Evolutionary conservation across 2,888 invertebrate species (phyloP).

Genomic region (Endotricha flammealis): DNA sequence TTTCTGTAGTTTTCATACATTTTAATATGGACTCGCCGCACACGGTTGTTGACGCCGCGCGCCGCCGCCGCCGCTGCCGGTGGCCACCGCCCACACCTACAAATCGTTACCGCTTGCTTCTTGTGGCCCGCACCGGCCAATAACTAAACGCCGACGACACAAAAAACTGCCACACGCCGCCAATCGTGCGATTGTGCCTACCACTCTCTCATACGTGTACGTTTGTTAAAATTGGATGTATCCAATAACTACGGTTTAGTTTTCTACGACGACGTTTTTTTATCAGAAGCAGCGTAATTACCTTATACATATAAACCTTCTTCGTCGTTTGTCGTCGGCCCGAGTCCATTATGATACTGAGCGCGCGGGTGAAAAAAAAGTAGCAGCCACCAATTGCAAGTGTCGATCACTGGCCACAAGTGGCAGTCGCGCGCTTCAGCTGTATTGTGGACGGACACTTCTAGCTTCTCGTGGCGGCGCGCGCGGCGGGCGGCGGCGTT

Average conservation of each 20-base stretch:
- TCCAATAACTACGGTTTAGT: constrained; percentile 22
- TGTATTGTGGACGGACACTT: constrained; percentile 24
- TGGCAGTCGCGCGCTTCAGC: constrained; percentile 27
- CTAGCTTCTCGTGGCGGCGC: constrained; percentile 23
- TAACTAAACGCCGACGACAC: constrained; percentile 20
- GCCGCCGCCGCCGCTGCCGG: constrained; percentile 21
- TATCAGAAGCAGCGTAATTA: constrained; percentile 26
- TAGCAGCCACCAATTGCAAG: constrained; percentile 22
- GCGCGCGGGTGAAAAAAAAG: constrained; percentile 16
- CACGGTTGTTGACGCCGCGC: constrained; percentile 20
- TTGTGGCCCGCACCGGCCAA: constrained; percentile 19
- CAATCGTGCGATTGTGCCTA: constrained; percentile 17
- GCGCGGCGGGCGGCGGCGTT: constrained; percentile 17
- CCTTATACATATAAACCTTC: too few relatives aligned
- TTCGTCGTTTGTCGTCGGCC: too few relatives aligned
- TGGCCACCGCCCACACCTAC: constrained; percentile 21
- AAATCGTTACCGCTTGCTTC: constrained; percentile 15
- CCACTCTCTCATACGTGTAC: constrained; percentile 21
- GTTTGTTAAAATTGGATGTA: constrained; percentile 26
- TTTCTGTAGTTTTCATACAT: constrained; percentile 21
- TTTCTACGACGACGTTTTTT: constrained; percentile 26
- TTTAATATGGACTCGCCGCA: constrained; percentile 14
- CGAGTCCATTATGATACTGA: constrained; percentile 25
- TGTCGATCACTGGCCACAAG: constrained; percentile 23
- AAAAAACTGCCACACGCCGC: constrained; percentile 10